Percentiles rank a stretch among this genome's conserved stretches.
These are phyloP conservation scores for Poecile atricapillus DNA, from an alignment of 2,113 vertebrate species.

Conservation along the genomic window DNA sequence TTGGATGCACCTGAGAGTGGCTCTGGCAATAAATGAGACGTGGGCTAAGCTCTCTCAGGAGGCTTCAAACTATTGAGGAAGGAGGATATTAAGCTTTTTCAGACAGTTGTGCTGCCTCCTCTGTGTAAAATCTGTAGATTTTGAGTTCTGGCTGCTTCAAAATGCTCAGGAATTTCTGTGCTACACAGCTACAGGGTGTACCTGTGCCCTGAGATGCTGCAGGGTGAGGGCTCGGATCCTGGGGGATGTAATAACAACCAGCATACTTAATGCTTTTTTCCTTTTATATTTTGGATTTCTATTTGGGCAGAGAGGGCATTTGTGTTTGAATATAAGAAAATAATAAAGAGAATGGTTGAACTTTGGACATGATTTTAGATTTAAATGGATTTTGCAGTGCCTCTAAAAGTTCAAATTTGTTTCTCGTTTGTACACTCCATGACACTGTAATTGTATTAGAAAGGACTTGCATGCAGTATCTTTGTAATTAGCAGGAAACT, in stretches of 20 bases:
- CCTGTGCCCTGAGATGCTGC: neutral
- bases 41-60: neutral
- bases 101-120: neutral
- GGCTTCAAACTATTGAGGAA: neutral
- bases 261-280: rapidly evolving
- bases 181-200: rapidly evolving
- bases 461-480: neutral
- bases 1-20: neutral
- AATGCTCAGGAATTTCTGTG: rapidly evolving
- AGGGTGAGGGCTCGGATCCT: neutral
- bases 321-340: neutral
- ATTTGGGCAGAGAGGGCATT: neutral
- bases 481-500: neutral
- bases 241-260: neutral
- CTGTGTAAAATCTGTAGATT: neutral
- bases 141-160: neutral
- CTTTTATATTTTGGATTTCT: neutral
- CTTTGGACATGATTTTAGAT: neutral
- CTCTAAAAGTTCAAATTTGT: neutral
- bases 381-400: neutral
- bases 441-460: neutral
- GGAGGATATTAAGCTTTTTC: neutral
- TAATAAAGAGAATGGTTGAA: neutral
- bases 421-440: neutral
- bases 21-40: neutral